phyloP scores from a whole-genome alignment of 2,888 invertebrate genomes.

The Tipula confusa region DNA sequence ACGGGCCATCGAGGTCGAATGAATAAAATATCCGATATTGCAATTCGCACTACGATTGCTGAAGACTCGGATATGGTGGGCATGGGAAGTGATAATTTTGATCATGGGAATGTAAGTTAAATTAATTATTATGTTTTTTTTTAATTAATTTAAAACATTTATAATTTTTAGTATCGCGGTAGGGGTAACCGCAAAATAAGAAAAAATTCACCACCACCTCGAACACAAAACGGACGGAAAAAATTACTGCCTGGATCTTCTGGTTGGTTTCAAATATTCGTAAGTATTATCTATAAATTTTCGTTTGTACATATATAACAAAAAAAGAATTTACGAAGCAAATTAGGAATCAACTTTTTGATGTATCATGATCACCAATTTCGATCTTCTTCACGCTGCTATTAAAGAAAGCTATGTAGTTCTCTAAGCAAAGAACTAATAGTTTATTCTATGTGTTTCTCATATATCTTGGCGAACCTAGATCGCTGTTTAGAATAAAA shows the following conservation, averaged over 20 bases:
- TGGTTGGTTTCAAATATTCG: slow-evolving; percentile 68
- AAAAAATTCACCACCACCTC: slow-evolving; percentile 44
- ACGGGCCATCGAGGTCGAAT: slow-evolving; percentile 39
- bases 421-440: too few species aligned
- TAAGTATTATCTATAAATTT: slow-evolving; percentile 39
- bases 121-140: neutral
- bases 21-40: slow-evolving; percentile 40
- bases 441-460: too few species aligned
- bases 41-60: slow-evolving; percentile 41
- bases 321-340: too few species aligned
- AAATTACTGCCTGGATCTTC: slow-evolving; percentile 54
- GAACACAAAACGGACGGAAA: slow-evolving; percentile 42
- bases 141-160: neutral
- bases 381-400: too few species aligned
- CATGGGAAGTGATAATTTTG: slow-evolving; percentile 37
- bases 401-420: too few species aligned
- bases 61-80: slow-evolving; percentile 48
- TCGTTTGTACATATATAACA: too few species aligned
- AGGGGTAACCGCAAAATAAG: slow-evolving; percentile 40
- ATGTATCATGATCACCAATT: too few species aligned
- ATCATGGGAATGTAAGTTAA: neutral
- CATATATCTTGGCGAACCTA: too few species aligned
- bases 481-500: too few species aligned
- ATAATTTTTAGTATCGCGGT: slow-evolving; percentile 27
- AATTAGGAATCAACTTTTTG: too few species aligned